Percentiles rank a stretch among this genome's conserved stretches.
Conservation (phyloP, 35 echinoderm and acorn worm species). For the Chiridota heheva region DNA sequence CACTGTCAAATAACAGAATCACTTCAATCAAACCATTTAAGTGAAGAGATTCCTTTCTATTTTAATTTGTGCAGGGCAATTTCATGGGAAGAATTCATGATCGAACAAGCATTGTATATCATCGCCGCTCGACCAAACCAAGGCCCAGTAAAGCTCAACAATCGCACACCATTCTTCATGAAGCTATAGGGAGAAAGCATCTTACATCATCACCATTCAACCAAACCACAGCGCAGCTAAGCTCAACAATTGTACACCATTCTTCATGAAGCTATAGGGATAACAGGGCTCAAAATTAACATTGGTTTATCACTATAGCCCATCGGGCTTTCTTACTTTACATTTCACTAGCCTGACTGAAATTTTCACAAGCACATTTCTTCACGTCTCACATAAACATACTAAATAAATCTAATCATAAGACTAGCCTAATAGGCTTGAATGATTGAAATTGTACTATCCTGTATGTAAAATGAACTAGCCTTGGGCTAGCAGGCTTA, state of each 20-base stretch:
- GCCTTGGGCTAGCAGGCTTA: too few relatives aligned
- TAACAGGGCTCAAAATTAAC: neutral
- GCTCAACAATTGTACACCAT: neutral
- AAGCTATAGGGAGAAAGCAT: neutral
- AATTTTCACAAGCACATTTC: too few relatives aligned
- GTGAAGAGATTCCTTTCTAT: neutral
- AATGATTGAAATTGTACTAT: too few relatives aligned
- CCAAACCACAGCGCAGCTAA: neutral
- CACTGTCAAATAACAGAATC: too few relatives aligned
- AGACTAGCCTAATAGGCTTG: too few relatives aligned
- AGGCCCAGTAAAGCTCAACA: slow-evolving; percentile 80
- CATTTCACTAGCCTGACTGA: too few relatives aligned
- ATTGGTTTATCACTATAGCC: neutral
- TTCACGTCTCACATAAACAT: too few relatives aligned
- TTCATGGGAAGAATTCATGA: slow-evolving; percentile 88
- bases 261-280: neutral
- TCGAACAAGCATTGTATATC: slow-evolving; percentile 84
- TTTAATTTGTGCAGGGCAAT: slow-evolving; percentile 58
- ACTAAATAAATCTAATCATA: too few relatives aligned
- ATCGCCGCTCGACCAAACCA: slow-evolving; percentile 85
- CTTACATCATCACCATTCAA: neutral
- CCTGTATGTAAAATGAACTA: too few relatives aligned
- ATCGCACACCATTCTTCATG: slow-evolving; percentile 30
- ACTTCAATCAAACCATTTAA: neutral
- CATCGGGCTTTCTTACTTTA: neutral